Base-by-base conservation (phyloP, 2,113 vertebrate species). In the Pseudorasbora parva region DNA sequence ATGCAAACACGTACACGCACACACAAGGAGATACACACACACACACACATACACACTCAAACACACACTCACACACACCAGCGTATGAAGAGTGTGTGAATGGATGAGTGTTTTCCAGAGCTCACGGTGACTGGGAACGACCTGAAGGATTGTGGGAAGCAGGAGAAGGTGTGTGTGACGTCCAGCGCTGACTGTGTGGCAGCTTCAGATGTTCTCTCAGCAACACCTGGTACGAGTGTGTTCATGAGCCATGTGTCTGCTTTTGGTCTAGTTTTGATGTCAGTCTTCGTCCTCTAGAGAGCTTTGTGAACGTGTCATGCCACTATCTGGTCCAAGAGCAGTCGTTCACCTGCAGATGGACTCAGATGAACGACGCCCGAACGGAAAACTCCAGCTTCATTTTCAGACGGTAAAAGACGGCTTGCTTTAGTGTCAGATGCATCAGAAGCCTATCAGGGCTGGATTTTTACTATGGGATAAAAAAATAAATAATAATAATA, bases 341-440 rank as follows among this genome's bases (percentile, higher is more conserved):
- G 8, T 83, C 76, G 0, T 8, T 87, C 2, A 82, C 17, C 5
- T 89, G 87, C 84, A 64, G 71, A 64, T 90, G 89, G 89, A 82
- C 15, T 66, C 43, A 64, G n/a, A 14, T 57, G 51, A 54, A 37
- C 23, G n/a, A 75, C 6, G 1, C 12, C 27, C 27, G 43, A 33
- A n/a, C 14, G 25, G n/a, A 84, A 43, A 60, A n/a, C 7, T 0
- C 60, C 62, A 86, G 84, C 45, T 81, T 88, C 1, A 57, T 88
- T 75, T 57, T 90, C 33, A 87, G 75, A 23, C n/a, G 10, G 88
- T 89, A 82, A 69, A 71, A 47, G 14, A 76, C 1, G 8, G 27
- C 62, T 17, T 33, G 27, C 27, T 27, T 51, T 19, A 51, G 17
- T 19, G 49, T 54, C 17, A 8, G 15, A 54, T 8, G 49, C 49